Evolutionary conservation across 1,140 invertebrate genomes (phyloP), one percentile per base, ranked within the genome.

Genomic region (Drosophila melanica): DNA sequence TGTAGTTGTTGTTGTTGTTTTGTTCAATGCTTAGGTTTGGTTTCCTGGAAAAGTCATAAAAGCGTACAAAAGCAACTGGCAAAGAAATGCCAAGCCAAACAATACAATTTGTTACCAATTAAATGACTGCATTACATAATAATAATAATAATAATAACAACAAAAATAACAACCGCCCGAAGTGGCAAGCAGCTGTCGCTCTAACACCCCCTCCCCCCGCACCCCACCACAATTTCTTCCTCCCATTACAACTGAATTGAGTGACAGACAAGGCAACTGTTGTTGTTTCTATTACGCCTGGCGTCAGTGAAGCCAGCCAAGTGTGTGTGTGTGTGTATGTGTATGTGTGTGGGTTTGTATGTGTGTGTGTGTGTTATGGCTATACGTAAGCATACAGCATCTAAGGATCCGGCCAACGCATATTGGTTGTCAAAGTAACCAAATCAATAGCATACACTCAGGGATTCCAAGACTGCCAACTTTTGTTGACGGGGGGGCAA

Each of bases 61-160:
- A 76, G 82, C 82, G 81, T 73, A 79, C 66, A 84, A 75, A 79
- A 65, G 63, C 76, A 85, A 77, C 65, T 57, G 73, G 71, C 50
- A 66, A 64, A 77, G 77, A 75, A 77, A 81, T 70, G 62, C 53
- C 64, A 77, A 78, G 77, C 81, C 78, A 81, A 86, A 86, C 81
- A 86, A 86, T 87, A 87, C 82, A 86, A 86, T 86, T 86, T 87
- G 81, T 87, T 86, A 86, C 81, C 81, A 86, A 86, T 86, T 86
- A 86, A 86, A 86, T 86, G 81, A 86, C 82, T 86, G 82, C 82
- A 87, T 86, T 87, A 87, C 81, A 86, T 85, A 85, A 85, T 86
- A 85, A 85, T 86, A 85, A 85, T 79, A 77, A 70, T 70, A 77
- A 70, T 37, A 85, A 75, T 44, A 77, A 54, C 51, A 70, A 64